These are phyloP conservation scores for Brachypterus glaber DNA, from an alignment of 2,888 invertebrate species.

Conservation along the genomic window DNA sequence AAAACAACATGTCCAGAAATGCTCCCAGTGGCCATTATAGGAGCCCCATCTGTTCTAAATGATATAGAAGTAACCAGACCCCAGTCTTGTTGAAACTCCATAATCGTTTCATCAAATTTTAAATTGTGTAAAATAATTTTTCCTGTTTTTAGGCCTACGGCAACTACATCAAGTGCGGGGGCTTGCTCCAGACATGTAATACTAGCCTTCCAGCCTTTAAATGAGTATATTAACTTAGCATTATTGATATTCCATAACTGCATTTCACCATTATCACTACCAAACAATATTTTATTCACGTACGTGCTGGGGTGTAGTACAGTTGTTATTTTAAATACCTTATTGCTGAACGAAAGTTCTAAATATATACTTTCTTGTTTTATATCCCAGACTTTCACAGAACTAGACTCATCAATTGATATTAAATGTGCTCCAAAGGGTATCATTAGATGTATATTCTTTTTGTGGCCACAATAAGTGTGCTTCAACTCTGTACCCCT, in stretches of 20 bases:
- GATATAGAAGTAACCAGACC: constrained; percentile 75
- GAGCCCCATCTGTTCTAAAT: constrained; percentile 77
- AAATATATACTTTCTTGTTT: constrained; percentile 58
- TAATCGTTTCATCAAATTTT: constrained; percentile 69
- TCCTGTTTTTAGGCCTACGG: constrained; percentile 75
- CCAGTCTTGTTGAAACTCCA: constrained; percentile 87
- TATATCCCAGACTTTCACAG: constrained; percentile 78
- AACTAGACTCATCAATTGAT: constrained; percentile 70
- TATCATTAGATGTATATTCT: constrained; percentile 63
- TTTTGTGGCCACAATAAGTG: constrained; percentile 65
- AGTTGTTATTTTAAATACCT: constrained; percentile 67
- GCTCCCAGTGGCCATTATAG: constrained; percentile 77
- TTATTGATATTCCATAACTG: constrained; percentile 86
- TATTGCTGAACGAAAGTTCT: constrained; percentile 57
- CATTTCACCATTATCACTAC: constrained; percentile 72
- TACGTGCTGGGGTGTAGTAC: constrained; percentile 92
- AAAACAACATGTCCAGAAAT: constrained; percentile 77
- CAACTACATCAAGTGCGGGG: constrained; percentile 87
- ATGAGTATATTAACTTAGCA: constrained; percentile 65
- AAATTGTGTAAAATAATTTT: constrained; percentile 81
- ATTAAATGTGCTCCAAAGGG: constrained; percentile 83
- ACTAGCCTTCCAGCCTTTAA: constrained; percentile 61
- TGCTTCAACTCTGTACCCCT: constrained; percentile 78
- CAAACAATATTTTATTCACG: constrained; percentile 85
- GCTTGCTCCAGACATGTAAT: constrained; percentile 75